Conservation (phyloP, 2,888 invertebrate species). For the Campoletis raptor region DNA sequence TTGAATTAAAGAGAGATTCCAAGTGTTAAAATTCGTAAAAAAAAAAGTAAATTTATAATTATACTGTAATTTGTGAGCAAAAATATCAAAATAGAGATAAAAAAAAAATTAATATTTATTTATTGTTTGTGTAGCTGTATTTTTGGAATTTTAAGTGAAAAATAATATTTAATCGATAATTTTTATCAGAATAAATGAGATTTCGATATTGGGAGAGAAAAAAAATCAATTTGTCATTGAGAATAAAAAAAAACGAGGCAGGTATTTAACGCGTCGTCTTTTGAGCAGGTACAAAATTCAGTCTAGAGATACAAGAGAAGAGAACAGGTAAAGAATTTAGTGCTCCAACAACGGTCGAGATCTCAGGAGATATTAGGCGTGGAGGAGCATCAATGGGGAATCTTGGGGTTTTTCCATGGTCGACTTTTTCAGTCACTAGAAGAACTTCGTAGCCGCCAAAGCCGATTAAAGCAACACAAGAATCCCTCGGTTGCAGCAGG, state of each 20-base stretch:
- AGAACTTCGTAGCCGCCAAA: constrained; percentile 41
- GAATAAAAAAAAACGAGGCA: neutral
- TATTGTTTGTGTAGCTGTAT: neutral
- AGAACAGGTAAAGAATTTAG: constrained; percentile 55
- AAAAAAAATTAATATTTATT: too few species aligned
- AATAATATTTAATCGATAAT: neutral
- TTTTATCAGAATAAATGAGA: neutral
- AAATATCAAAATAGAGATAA: too few species aligned
- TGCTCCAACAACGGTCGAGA: constrained; percentile 32
- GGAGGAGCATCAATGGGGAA: constrained; percentile 9
- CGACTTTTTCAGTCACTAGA: constrained; percentile 50
- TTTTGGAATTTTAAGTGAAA: neutral
- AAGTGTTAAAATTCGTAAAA: neutral
- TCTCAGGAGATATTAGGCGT: constrained; percentile 10
- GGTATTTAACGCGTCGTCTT: constrained; percentile 19
- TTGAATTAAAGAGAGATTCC: neutral
- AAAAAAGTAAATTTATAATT: neutral
- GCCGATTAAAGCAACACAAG: constrained; percentile 33
- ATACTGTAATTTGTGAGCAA: neutral
- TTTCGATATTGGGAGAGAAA: constrained; percentile 14
- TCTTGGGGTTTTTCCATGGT: constrained; percentile 54
- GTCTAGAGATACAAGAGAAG: constrained; percentile 4
- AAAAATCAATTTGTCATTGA: constrained; percentile 10
- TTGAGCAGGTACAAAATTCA: constrained; percentile 34
- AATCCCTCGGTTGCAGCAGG: constrained; percentile 17